Evolutionary conservation across 2,797 vertebrate species (phyloP).

Genomic region (Pseudotriccus pelzelni): DNA sequence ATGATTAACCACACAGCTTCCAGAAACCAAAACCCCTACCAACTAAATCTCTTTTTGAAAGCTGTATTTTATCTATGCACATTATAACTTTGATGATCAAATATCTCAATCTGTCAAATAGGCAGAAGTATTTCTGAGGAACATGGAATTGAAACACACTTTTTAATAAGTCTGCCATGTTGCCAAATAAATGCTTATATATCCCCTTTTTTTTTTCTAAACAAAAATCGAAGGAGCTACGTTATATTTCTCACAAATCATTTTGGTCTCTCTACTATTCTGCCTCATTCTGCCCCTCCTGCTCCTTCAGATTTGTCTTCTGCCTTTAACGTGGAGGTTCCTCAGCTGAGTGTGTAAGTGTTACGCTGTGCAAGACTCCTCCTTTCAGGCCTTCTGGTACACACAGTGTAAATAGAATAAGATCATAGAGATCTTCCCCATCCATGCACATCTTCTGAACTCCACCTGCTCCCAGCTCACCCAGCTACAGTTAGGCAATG

Average conservation of each 20-base stretch:
- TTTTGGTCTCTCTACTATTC: not conserved
- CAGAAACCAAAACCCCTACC: not conserved
- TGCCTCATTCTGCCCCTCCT: not conserved
- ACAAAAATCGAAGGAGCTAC: not conserved
- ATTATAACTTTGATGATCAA: not conserved
- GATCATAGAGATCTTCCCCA: not conserved
- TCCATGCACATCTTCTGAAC: not conserved
- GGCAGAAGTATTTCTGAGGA: not conserved
- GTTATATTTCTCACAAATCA: not conserved
- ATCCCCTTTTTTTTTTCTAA: not conserved
- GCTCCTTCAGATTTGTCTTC: not conserved
- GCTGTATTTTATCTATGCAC: not conserved
- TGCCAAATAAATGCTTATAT: not conserved
- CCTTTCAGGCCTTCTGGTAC: not conserved
- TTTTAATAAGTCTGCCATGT: not conserved
- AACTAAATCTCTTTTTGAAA: constrained; percentile 21
- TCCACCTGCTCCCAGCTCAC: not conserved
- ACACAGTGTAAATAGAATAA: not conserved
- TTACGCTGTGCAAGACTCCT: not conserved
- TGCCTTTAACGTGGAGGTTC: not conserved
- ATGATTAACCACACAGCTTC: constrained; percentile 9
- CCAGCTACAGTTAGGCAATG: not conserved
- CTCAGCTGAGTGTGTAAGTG: not conserved
- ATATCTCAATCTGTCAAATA: not conserved
- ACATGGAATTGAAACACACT: not conserved